These are phyloP conservation scores for Teinopalpus imperialis DNA, from an alignment of 2,888 invertebrate genomes.

Conservation along the genomic window DNA sequence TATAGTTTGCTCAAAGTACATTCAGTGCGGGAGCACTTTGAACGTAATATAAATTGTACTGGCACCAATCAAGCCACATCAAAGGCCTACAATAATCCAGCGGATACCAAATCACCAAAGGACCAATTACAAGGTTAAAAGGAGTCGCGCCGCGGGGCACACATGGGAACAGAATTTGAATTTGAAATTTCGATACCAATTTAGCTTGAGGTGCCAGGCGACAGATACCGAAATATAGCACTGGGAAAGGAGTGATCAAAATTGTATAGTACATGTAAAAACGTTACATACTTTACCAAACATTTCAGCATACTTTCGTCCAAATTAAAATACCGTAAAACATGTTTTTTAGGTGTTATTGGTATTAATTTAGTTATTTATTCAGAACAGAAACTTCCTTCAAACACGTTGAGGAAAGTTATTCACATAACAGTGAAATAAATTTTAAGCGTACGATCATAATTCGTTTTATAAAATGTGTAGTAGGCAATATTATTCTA, in stretches of 20 bases:
- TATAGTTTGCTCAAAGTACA: slow-evolving; percentile 27
- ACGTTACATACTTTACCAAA: slow-evolving; percentile 34
- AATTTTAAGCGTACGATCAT: too few species aligned
- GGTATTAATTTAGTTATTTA: too few species aligned
- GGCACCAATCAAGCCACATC: slow-evolving; percentile 67
- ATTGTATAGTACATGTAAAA: slow-evolving; percentile 43
- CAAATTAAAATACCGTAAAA: too few species aligned
- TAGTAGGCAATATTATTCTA: too few species aligned
- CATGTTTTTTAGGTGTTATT: too few species aligned
- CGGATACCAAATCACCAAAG: slow-evolving; percentile 55
- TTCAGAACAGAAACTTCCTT: too few species aligned
- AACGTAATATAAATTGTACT: slow-evolving; percentile 40
- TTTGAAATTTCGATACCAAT: slow-evolving; percentile 78
- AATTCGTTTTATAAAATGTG: too few species aligned
- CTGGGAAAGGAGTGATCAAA: slow-evolving; percentile 62
- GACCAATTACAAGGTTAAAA: slow-evolving; percentile 75
- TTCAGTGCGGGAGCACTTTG: slow-evolving; percentile 30
- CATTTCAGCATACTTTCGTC: too few species aligned
- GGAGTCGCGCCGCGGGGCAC: slow-evolving; percentile 62
- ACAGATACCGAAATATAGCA: slow-evolving; percentile 63
- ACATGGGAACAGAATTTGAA: slow-evolving; percentile 73
- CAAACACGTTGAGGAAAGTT: too few species aligned
- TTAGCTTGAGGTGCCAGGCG: slow-evolving; percentile 74
- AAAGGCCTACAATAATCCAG: slow-evolving; percentile 59
- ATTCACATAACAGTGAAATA: too few species aligned